Conservation (phyloP, 2,888 invertebrate genomes). For the Drosophila mimica region DNA sequence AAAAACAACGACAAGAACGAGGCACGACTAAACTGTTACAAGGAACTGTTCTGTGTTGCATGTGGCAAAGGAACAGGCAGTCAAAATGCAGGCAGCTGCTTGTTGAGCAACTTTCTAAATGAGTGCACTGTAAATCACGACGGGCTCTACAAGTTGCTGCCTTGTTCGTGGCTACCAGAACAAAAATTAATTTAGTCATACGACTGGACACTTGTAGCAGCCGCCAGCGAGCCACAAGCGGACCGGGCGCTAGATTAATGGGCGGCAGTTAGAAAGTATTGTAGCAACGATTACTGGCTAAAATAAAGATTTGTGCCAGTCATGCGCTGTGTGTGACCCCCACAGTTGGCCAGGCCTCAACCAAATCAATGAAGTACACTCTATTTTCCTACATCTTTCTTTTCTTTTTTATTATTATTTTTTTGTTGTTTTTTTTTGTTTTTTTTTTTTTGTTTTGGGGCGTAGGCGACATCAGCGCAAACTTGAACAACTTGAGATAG, state of each 20-base stretch:
- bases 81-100: conserved; percentile 62
- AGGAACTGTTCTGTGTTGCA: conserved; percentile 72
- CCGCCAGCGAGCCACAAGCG: conserved; percentile 8
- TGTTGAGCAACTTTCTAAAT: conserved; percentile 79
- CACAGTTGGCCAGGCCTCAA: conserved; percentile 15
- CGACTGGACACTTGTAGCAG: conserved; percentile 71
- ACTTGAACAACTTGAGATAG: conserved; percentile 25
- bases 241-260: conserved; percentile 69
- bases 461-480: conserved; percentile 56
- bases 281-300: conserved; percentile 25
- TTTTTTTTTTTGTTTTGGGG: conserved; percentile 6
- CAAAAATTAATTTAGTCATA: conserved; percentile 79
- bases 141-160: conserved; percentile 69
- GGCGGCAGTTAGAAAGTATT: conserved; percentile 75
- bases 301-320: conserved; percentile 36
- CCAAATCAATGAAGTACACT: conserved; percentile 72
- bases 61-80: conserved; percentile 36
- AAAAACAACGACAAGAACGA: conserved; percentile 23
- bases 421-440: not conserved
- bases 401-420: not conserved
- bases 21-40: conserved; percentile 78
- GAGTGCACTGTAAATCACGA: conserved; percentile 82
- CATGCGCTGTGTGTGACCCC: conserved; percentile 42
- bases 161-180: conserved; percentile 76
- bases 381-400: conserved; percentile 17